Base-by-base conservation (phyloP, 92 coral and sea anemone species). In the Ricordea florida region DNA sequence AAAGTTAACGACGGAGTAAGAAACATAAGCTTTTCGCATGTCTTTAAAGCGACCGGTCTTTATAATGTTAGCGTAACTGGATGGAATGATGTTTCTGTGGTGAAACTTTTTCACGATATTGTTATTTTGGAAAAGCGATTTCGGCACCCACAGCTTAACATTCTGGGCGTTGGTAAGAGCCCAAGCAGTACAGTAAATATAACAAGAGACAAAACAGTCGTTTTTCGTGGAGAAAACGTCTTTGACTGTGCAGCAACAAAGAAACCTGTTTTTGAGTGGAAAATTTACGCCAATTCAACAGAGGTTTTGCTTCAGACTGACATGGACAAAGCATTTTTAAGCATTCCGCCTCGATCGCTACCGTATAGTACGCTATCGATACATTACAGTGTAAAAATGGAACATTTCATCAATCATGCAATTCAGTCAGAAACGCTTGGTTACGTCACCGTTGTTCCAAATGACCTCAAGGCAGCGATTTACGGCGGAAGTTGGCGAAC, bases 221-320 rank as follows among this genome's bases (percentile, higher is more conserved):
- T 76, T 1, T 47, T 89, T 4, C 30, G 43, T 22, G 52, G 85
- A 13, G 22, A 52, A 27, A 81, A 66, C 26, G n/a, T 2, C 17
- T 47, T 89, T 5, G 67, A 76, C 26, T 89, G 94, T 64, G 66
- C 69, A 40, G 88, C 88, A 10, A 80, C 94, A 1, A 73, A 85
- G 14, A 57, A 48, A 52, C 70, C 94, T 21, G 22, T 48, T 23
- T 85, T 89, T 60, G 41, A 28, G 32, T 89, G 94, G 94, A 58
- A 47, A 33, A 55, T 69, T 14, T 66, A 35, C 31, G 15, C 17
- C 31, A 13, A 40, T 0, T 27, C 52, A 2, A 27, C 46, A 3
- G 50, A 14, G 22, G 1, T 55, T 6, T 5, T 4, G 1, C 11
- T 70, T 1, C 10, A 70, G 11, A 55, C 66, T 53, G 49, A 65